Evolutionary conservation across 2,797 vertebrate species (phyloP).

Genomic region (Sitta carolinensis): DNA sequence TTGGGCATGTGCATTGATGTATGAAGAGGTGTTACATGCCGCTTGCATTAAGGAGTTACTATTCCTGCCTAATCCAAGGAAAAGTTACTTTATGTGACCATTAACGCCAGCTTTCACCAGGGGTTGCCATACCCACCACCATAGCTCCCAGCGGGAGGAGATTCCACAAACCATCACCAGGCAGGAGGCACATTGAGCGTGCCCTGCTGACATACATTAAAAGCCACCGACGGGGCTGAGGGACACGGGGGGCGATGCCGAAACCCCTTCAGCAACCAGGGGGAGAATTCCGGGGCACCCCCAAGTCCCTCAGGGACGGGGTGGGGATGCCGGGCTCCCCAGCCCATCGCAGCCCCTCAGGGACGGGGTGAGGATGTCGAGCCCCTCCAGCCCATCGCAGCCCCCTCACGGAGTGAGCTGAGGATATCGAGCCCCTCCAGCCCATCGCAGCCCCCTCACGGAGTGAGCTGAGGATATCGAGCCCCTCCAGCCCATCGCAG

Average conservation of each 20-base stretch:
- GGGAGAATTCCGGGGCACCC: too few relatives aligned
- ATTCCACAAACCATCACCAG: not conserved
- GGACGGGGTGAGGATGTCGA: not conserved
- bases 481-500: accelerated
- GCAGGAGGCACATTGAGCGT: not conserved
- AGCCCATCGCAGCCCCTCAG: not conserved
- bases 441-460: not conserved
- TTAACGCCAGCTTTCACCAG: not conserved
- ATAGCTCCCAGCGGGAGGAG: not conserved
- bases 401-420: too few relatives aligned
- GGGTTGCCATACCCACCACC: accelerated
- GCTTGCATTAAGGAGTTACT: not conserved
- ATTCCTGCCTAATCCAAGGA: not conserved
- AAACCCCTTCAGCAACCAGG: not conserved
- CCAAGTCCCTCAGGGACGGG: not conserved
- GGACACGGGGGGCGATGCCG: accelerated
- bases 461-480: too few relatives aligned
- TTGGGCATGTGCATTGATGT: not conserved
- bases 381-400: not conserved
- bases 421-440: too few relatives aligned
- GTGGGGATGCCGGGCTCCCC: accelerated
- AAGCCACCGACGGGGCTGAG: not conserved
- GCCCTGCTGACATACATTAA: too few relatives aligned
- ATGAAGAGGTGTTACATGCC: accelerated
- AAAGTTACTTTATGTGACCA: not conserved